phyloP scores from a whole-genome alignment of 2,888 invertebrate genomes.

The Lasius platythorax region DNA sequence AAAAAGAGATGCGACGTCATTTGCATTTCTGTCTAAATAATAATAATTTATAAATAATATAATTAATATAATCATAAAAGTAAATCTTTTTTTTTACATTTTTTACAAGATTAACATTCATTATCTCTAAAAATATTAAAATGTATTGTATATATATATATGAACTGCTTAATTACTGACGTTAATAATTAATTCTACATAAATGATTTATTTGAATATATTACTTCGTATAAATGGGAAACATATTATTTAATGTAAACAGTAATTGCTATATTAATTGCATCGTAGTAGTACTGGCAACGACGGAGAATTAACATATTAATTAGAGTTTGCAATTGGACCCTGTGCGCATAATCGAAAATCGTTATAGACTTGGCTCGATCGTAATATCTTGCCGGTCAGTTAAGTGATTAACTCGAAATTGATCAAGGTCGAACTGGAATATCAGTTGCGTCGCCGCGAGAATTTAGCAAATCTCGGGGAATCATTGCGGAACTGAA shows the following conservation, averaged over 20 bases:
- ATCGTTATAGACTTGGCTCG: neutral
- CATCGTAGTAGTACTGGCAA: neutral
- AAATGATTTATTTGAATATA: neutral
- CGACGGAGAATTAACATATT: neutral
- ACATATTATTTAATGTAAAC: neutral
- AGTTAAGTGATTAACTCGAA: constrained; percentile 2
- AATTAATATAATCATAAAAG: neutral
- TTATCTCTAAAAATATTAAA: neutral
- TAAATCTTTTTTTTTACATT: neutral
- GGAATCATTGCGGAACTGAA: neutral
- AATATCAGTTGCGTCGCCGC: neutral
- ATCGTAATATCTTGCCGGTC: neutral
- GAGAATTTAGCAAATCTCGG: neutral
- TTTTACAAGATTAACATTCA: neutral
- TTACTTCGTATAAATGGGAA: neutral
- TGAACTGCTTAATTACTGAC: neutral
- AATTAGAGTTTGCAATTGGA: neutral
- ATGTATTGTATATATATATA: neutral
- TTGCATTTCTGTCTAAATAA: neutral
- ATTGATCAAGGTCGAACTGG: constrained; percentile 7
- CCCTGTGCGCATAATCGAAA: neutral
- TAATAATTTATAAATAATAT: neutral
- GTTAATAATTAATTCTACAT: neutral
- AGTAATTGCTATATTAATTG: neutral
- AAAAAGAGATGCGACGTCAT: neutral